Percentiles rank a stretch among this genome's conserved stretches.
phyloP scores from a whole-genome alignment of 2,113 vertebrate genomes.

The Tor tambroides region DNA sequence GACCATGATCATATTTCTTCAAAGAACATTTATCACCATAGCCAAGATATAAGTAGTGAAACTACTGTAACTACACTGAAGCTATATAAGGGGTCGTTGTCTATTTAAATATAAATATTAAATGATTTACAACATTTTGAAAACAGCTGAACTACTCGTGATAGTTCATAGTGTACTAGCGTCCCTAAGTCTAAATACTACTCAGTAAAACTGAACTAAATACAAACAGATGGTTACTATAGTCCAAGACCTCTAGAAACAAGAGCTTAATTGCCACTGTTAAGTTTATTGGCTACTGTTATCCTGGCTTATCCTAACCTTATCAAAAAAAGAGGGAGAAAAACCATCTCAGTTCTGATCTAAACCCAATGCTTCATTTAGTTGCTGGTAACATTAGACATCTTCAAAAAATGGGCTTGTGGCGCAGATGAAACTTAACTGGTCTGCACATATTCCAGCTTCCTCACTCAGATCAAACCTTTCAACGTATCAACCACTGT shows the following conservation, averaged over 20 bases:
- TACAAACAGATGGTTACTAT: neutral
- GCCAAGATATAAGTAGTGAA: neutral
- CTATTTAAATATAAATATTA: neutral
- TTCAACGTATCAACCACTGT: constrained; percentile 36
- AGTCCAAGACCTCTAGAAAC: neutral
- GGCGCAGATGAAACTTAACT: neutral
- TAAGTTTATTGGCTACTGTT: neutral
- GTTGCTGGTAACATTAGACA: constrained; percentile 8
- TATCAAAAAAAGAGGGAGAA: neutral
- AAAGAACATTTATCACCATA: neutral
- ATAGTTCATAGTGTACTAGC: neutral
- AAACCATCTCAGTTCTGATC: neutral
- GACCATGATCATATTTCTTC: neutral
- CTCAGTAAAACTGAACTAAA: neutral
- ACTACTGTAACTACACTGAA: neutral
- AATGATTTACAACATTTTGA: neutral
- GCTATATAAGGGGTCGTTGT: neutral
- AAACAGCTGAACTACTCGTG: neutral
- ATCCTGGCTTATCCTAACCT: too few species aligned
- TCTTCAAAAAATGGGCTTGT: neutral
- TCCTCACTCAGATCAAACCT: constrained; percentile 30
- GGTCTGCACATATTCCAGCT: neutral
- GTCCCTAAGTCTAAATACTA: neutral
- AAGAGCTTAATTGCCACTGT: neutral
- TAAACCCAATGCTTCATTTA: constrained; percentile 3